Conservation (phyloP, 2,797 vertebrate genomes). For the Sebastes matsubarae region DNA sequence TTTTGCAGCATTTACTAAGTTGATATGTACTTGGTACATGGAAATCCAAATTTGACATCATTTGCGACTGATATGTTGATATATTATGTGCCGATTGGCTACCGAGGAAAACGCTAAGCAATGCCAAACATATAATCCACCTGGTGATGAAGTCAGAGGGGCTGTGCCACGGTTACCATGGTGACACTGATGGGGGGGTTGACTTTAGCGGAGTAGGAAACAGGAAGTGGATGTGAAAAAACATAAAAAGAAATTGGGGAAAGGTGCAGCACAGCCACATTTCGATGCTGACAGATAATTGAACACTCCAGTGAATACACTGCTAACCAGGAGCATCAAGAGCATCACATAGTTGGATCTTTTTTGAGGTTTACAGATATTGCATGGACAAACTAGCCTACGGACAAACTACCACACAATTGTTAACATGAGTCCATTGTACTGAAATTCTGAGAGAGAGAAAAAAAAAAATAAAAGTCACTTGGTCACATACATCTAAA, state of each 20-base stretch:
- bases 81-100: constrained; percentile 65
- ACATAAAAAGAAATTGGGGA: background rate
- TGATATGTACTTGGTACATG: constrained; percentile 77
- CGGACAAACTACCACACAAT: constrained; percentile 41
- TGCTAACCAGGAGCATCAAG: constrained; percentile 11
- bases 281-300: constrained; percentile 6
- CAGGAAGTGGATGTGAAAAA: background rate
- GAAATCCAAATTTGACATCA: constrained; percentile 80
- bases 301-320: background rate
- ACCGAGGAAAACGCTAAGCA: constrained; percentile 53
- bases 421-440: constrained; percentile 32
- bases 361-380: constrained; percentile 21
- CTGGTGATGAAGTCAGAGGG: background rate
- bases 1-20: constrained; percentile 78
- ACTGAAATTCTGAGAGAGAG: constrained; percentile 22
- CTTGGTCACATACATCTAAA: constrained; percentile 53
- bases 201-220: background rate
- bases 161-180: background rate
- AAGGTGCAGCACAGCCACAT: constrained; percentile 6
- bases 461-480: constrained; percentile 31
- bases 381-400: constrained; percentile 31
- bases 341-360: constrained; percentile 7
- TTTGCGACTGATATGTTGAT: constrained; percentile 77
- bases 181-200: background rate
- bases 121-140: constrained; percentile 21